A percentile compares a stretch with the other conserved stretches of the same genome.
phyloP scores from a whole-genome alignment of 2,888 invertebrate species.

The Thecocarcelia acutangulata region DNA sequence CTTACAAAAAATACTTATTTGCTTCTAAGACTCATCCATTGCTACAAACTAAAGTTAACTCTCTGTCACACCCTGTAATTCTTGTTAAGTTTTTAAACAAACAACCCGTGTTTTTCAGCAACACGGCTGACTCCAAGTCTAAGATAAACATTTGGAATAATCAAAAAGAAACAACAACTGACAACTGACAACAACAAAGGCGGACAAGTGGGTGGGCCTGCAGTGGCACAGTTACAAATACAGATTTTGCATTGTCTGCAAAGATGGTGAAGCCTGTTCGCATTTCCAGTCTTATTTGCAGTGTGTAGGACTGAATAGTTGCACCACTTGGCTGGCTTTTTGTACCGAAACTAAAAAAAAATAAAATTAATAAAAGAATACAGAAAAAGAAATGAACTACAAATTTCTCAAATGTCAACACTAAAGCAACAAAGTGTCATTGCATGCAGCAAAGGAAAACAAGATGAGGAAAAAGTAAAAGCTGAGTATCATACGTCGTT shows the following conservation, averaged over 20 bases:
- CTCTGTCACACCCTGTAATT: slow-evolving; percentile 2
- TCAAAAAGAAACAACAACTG: neutral
- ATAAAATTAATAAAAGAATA: slow-evolving; percentile 15
- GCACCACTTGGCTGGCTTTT: slow-evolving; percentile 45
- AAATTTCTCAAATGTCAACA: slow-evolving; percentile 82
- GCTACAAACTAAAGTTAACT: neutral
- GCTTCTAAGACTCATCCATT: neutral
- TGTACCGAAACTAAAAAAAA: slow-evolving; percentile 15
- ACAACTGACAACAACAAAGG: slow-evolving; percentile 40
- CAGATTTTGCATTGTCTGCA: slow-evolving; percentile 39
- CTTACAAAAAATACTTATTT: neutral
- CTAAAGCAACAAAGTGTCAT: slow-evolving; percentile 73
- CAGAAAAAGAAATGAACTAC: slow-evolving; percentile 76
- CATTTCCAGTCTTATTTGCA: slow-evolving; percentile 1
- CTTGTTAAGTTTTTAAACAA: neutral
- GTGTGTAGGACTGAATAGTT: slow-evolving; percentile 24
- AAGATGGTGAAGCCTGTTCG: slow-evolving; percentile 19
- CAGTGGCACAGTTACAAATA: slow-evolving; percentile 47
- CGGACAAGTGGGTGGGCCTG: slow-evolving; percentile 55
- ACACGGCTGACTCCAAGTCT: slow-evolving; percentile 13
- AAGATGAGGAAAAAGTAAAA: slow-evolving; percentile 32
- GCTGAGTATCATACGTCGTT: slow-evolving; percentile 49
- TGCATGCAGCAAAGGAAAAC: slow-evolving; percentile 26
- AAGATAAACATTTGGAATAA: slow-evolving; percentile 14
- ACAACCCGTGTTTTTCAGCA: slow-evolving; percentile 1